Percentiles rank a stretch among this genome's conserved stretches.
phyloP scores from a whole-genome alignment of 2,113 vertebrate species.

The Leucopternis melanops region DNA sequence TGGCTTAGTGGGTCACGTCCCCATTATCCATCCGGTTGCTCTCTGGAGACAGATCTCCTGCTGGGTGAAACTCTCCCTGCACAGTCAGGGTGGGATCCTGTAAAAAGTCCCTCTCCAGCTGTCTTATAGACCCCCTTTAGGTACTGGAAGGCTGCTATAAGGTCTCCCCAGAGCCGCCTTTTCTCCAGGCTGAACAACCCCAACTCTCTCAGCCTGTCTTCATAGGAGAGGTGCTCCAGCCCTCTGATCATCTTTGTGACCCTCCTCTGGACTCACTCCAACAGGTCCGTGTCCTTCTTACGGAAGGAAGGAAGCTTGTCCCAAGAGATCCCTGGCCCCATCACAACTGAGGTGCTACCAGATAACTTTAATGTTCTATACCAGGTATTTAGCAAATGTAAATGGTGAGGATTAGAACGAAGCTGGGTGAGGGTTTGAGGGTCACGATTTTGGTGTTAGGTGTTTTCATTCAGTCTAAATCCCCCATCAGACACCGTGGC shows the following conservation, averaged over 20 bases:
- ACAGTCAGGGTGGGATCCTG: not conserved
- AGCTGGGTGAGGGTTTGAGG: not conserved
- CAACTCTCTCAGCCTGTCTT: too few species aligned
- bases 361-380: not conserved
- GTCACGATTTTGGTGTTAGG: not conserved
- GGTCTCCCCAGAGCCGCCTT: too few species aligned
- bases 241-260: too few species aligned
- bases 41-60: not conserved
- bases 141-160: too few species aligned
- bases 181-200: too few species aligned
- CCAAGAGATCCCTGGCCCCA: not conserved
- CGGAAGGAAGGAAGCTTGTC: not conserved
- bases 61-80: not conserved
- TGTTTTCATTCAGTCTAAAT: not conserved
- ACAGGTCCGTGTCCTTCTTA: too few species aligned
- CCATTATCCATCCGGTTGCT: accelerated
- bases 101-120: too few species aligned
- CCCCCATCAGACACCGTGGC: not conserved
- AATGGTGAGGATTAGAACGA: not conserved
- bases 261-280: too few species aligned
- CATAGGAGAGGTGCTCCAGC: too few species aligned
- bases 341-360: not conserved
- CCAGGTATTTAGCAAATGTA: not conserved
- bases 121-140: too few species aligned
- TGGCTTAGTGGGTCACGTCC: not conserved